These are phyloP conservation scores for Zaprionus lachaisei DNA, from an alignment of 1,140 invertebrate genomes.

Conservation along the genomic window DNA sequence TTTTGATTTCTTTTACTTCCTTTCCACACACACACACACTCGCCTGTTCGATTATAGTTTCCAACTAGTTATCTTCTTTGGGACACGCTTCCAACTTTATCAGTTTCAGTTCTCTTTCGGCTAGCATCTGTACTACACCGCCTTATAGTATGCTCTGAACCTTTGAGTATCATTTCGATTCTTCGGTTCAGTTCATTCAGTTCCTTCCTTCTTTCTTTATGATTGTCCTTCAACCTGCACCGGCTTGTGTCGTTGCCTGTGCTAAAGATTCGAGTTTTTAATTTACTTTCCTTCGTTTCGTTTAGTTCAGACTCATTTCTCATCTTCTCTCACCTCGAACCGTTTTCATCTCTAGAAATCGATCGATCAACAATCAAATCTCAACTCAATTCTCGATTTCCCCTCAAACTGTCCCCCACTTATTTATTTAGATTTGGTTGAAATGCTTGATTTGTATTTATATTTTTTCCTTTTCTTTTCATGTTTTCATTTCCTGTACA, in stretches of 20 bases:
- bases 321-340: conserved; percentile 25
- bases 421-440: not conserved
- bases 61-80: conserved; percentile 57
- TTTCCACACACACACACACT: conserved; percentile 63
- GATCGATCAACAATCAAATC: conserved; percentile 18
- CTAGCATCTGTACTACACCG: conserved; percentile 73
- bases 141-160: conserved; percentile 68
- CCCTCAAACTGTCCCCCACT: conserved; percentile 2
- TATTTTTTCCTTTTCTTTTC: conserved; percentile 33
- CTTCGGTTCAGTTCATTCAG: conserved; percentile 34
- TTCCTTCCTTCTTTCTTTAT: conserved; percentile 35
- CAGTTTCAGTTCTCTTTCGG: conserved; percentile 60
- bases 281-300: conserved; percentile 12
- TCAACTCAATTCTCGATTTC: conserved; percentile 17
- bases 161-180: conserved; percentile 34
- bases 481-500: conserved; percentile 47
- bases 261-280: conserved; percentile 22
- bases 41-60: conserved; percentile 70
- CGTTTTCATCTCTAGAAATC: conserved; percentile 14
- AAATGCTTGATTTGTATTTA: conserved; percentile 8
- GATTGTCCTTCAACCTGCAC: conserved; percentile 41
- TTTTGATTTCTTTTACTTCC: conserved; percentile 42
- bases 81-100: conserved; percentile 53
- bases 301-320: conserved; percentile 22
- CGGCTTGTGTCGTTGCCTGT: conserved; percentile 47